Evolutionary conservation across 2,888 invertebrate species (phyloP), one percentile per base, ranked within the genome.

Genomic region (Drosophila greeni): DNA sequence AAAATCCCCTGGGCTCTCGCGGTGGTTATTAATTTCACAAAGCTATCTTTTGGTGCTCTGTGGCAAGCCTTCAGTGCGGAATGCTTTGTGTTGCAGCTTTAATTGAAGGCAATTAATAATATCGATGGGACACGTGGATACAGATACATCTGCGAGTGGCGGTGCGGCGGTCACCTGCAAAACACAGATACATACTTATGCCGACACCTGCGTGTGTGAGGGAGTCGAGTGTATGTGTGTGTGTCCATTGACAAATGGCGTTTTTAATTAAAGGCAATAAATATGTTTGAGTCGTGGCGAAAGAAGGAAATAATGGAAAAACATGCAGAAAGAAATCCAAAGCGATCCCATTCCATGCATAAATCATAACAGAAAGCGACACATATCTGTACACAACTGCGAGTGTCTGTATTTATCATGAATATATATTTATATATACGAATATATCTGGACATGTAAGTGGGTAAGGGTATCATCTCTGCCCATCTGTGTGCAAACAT

Each of bases 91-190:
- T 26, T 60, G 75, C 68, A 62, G 64, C 59, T 65, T 76, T 74
- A 75, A 75, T 75, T 75, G 76, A 75, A 74, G 74, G 74, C 74
- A 75, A 75, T 75, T 75, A 75, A 75, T 75, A 75, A 75, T 75
- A 75, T 72, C 74, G 76, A 72, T 36, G 57, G 47, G 55, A 49
- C 34, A 52, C 33, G 34, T 48, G 26, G 34, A 9, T 29, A 48
- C 43, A 5, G 36, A 47, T 42, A 70, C 54, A 68, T 36, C 37
- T 54, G 39, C 42, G 59, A 43, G 48, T 43, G 29, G 16, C 43
- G 59, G 34, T 6, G 26, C 18, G 59, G 36, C 49, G 43, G 43
- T 64, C 29, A 61, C 47, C 47, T 37, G 33, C 61, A 55, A 33
- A 47, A 39, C 48, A 20, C 47, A 18, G 47, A 31, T n/a, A n/a